phyloP scores from a whole-genome alignment of 1,140 invertebrate genomes.

The Drosophila pachea region DNA sequence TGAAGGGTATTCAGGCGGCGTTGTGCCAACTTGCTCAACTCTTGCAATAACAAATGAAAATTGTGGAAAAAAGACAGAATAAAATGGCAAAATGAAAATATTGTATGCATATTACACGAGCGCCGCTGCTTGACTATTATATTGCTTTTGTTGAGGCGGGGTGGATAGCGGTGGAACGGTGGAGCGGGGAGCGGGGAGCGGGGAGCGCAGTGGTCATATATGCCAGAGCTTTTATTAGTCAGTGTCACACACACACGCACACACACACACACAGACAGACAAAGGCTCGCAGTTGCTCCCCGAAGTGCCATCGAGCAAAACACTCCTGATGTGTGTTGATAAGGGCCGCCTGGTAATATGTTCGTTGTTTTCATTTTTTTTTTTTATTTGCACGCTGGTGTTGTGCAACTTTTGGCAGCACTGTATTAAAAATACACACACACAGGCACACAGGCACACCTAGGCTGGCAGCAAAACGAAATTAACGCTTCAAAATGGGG shows the following conservation, averaged over 20 bases:
- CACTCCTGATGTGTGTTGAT: conserved; percentile 66
- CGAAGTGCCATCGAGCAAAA: conserved; percentile 70
- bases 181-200: not conserved
- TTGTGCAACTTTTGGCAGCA: conserved; percentile 52
- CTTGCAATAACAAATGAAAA: conserved; percentile 71
- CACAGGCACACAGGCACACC: conserved; percentile 6
- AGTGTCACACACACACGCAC: conserved; percentile 52
- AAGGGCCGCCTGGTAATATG: conserved; percentile 56
- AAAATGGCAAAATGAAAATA: conserved; percentile 59
- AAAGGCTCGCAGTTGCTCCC: conserved; percentile 61
- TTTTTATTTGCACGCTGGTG: conserved; percentile 43
- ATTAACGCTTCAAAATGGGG: conserved; percentile 7
- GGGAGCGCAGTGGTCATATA: conserved; percentile 15
- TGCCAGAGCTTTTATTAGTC: conserved; percentile 67
- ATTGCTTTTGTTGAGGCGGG: conserved; percentile 57
- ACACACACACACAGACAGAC: not conserved
- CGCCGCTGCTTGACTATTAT: conserved; percentile 68
- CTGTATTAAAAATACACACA: conserved; percentile 66
- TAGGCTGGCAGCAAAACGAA: conserved; percentile 12
- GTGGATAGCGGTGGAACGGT: too few species aligned
- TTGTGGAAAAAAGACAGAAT: conserved; percentile 53
- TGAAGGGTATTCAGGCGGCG: not conserved
- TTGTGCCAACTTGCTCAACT: conserved; percentile 7
- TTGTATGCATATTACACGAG: conserved; percentile 65
- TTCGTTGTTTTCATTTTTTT: too few species aligned